Evolutionary conservation across 2,113 vertebrate genomes (phyloP).

Genomic region (Panthera leo): DNA sequence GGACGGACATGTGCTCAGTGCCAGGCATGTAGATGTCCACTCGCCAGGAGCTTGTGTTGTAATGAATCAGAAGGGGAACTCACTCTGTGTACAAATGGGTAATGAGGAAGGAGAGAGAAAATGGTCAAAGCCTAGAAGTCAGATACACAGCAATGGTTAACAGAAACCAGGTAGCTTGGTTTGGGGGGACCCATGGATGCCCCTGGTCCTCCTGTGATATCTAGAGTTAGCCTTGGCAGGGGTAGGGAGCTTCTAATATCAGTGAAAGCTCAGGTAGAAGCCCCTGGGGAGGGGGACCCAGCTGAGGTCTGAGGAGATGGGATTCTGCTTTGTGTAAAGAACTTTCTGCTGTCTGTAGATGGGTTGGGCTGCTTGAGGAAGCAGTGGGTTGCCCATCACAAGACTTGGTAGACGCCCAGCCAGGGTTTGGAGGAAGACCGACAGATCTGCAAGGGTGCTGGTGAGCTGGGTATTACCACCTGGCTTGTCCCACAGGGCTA

Average conservation of each 20-base stretch:
- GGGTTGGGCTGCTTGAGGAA: neutral
- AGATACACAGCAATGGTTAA: accelerated
- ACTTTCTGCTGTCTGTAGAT: neutral
- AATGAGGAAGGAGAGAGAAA: neutral
- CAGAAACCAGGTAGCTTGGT: neutral
- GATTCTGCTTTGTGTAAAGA: neutral
- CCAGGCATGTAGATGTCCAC: accelerated
- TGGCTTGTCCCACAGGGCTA: neutral
- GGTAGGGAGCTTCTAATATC: neutral
- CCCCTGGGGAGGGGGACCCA: neutral
- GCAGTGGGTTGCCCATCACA: neutral
- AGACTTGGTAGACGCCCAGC: neutral
- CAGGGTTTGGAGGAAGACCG: neutral
- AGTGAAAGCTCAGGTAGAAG: neutral
- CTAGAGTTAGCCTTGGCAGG: accelerated
- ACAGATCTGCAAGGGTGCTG: too few species aligned
- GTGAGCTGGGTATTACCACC: accelerated
- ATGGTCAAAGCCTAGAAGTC: neutral
- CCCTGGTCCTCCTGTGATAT: neutral
- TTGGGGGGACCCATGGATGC: accelerated
- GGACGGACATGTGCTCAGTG: accelerated
- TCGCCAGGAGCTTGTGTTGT: neutral
- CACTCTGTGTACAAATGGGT: neutral
- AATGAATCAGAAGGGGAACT: neutral
- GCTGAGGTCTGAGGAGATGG: neutral